Conservation (phyloP, 2,797 vertebrate genomes). For the Anabas testudineus region DNA sequence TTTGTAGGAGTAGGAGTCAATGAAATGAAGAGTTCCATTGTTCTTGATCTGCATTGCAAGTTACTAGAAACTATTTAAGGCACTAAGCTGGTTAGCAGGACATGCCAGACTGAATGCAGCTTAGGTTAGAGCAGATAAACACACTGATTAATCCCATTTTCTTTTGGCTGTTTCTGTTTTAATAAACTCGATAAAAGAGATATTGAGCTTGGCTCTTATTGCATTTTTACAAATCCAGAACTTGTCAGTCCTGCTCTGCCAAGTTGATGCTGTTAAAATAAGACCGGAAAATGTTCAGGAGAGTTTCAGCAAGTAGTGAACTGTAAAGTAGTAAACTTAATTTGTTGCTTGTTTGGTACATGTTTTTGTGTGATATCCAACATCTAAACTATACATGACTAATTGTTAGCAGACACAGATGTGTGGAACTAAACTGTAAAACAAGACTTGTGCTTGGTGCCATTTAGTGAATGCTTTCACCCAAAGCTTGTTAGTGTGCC, state of each 20-base stretch:
- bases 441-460: background rate
- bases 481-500: slow-evolving; percentile 40
- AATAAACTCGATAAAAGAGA: background rate
- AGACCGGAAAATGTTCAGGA: background rate
- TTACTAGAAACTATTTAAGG: background rate
- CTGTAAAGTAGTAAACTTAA: too few species aligned
- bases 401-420: background rate
- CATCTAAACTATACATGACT: background rate
- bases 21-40: background rate
- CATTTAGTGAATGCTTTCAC: slow-evolving; percentile 21
- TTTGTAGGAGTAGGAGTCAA: background rate
- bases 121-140: background rate
- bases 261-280: background rate
- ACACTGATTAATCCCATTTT: background rate
- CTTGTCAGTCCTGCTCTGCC: background rate
- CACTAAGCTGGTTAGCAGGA: background rate
- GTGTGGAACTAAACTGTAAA: background rate
- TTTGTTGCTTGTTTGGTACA: background rate
- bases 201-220: too few species aligned
- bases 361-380: background rate
- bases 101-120: background rate
- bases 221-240: background rate
- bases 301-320: background rate
- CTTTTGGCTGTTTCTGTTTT: background rate
- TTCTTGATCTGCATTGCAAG: background rate